Evolutionary conservation across 2,113 vertebrate species (phyloP), one percentile per base, ranked within the genome.

Genomic region (Crypturellus undulatus): DNA sequence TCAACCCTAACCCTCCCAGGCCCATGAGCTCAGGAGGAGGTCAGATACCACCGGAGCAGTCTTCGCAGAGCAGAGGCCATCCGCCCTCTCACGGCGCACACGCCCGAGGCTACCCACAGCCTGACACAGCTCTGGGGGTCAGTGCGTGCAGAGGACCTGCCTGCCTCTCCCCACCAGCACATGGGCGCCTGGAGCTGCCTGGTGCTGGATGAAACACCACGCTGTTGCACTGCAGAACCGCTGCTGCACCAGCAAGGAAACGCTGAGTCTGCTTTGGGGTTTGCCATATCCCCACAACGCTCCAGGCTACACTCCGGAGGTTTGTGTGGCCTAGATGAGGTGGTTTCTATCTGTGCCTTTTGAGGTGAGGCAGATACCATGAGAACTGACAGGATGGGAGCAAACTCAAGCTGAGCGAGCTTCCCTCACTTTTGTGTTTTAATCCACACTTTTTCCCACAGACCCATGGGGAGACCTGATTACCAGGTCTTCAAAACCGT

Each of bases 211-310:
- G 36, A 38, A 72, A 38, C 24, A 45, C 25, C 54, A 19, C 54
- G 3, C 54, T 32, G 16, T 32, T 69, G 67, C 71, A 76, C 1
- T 0, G 20, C 47, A 75, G 12, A 91, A 9, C 12, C 32, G 56
- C 38, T 0, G 0, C 6, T 1, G 9, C 47, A 68, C 84, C 40
- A 79, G 91, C 36, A 81, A 81, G 60, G 17, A 49, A 68, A 22
- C 10, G 24, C 56, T 86, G 65, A 58, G 65, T 78, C 0, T 0
- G 54, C 42, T 79, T 18, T 2, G 1, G 49, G 54, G 42, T 4
- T 71, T 6, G 4, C 54, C 79, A 0, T 0, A 54, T 40, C 45
- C 54, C 71, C 7, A 6, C 60, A 58, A 7, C 0, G 0, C 4
- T 2, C 21, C 1, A 2, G 38, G 18, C 30, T 90, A 65, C 1